Evolutionary conservation across 2,113 vertebrate species (phyloP).

Genomic region (Sapayoa aenigma): DNA sequence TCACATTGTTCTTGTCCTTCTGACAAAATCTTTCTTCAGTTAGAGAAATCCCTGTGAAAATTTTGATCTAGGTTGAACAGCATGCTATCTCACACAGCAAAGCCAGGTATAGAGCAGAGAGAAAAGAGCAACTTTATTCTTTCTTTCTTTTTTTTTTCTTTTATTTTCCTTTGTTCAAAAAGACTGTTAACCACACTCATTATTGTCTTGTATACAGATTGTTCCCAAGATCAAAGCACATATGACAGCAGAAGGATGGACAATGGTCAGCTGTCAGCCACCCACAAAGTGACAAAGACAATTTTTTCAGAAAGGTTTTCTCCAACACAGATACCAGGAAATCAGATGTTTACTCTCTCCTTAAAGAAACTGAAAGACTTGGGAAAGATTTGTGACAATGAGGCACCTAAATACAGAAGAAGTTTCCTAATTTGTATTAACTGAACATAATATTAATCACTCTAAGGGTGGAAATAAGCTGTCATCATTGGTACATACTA

Average conservation of each 20-base stretch:
- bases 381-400: constrained; percentile 58
- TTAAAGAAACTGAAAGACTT: constrained; percentile 68
- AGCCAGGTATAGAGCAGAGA: background rate
- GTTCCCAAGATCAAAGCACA: constrained; percentile 72
- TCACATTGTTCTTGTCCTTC: background rate
- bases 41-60: background rate
- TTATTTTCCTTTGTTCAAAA: background rate
- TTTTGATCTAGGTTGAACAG: background rate
- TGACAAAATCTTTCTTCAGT: background rate
- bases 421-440: background rate
- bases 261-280: constrained; percentile 70
- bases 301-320: constrained; percentile 77
- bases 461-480: background rate
- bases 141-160: background rate
- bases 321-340: constrained; percentile 69
- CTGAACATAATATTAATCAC: background rate
- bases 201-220: constrained; percentile 51
- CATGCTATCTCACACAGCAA: background rate
- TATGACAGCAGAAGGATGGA: constrained; percentile 68
- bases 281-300: constrained; percentile 60
- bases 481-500: background rate
- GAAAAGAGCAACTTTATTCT: background rate
- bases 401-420: background rate
- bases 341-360: constrained; percentile 71
- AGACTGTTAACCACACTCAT: background rate